phyloP scores from a whole-genome alignment of 2,888 invertebrate species.

The Lasioglossum zephyrum region DNA sequence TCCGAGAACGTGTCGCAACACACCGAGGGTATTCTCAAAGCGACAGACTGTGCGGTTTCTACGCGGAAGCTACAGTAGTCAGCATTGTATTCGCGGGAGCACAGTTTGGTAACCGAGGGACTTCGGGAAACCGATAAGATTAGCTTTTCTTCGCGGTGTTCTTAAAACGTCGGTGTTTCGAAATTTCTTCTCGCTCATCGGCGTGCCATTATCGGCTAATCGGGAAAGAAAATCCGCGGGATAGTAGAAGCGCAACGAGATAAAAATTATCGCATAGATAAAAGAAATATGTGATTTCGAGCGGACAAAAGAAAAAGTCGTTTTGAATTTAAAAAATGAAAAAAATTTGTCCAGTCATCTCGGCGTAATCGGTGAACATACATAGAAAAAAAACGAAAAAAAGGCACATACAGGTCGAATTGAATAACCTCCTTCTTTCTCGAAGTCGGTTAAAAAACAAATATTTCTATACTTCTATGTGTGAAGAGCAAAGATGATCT shows the following conservation, averaged over 20 bases:
- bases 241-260: background rate
- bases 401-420: no score
- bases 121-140: background rate
- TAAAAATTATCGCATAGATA: background rate
- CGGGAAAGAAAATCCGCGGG: background rate
- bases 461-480: background rate
- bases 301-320: background rate
- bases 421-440: no score
- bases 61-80: slow-evolving; percentile 1
- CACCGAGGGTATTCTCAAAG: background rate
- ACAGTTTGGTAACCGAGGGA: background rate
- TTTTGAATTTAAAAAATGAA: no score
- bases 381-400: no score
- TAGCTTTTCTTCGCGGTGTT: background rate
- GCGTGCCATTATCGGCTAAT: background rate
- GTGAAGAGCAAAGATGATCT: background rate
- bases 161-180: background rate
- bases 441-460: background rate
- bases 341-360: no score
- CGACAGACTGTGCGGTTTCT: background rate
- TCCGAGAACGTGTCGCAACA: slow-evolving; percentile 3
- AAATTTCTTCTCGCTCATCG: background rate
- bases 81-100: background rate
- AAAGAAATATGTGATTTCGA: background rate
- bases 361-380: no score